Conservation (phyloP, 2,888 invertebrate species). For the Patella depressa region DNA sequence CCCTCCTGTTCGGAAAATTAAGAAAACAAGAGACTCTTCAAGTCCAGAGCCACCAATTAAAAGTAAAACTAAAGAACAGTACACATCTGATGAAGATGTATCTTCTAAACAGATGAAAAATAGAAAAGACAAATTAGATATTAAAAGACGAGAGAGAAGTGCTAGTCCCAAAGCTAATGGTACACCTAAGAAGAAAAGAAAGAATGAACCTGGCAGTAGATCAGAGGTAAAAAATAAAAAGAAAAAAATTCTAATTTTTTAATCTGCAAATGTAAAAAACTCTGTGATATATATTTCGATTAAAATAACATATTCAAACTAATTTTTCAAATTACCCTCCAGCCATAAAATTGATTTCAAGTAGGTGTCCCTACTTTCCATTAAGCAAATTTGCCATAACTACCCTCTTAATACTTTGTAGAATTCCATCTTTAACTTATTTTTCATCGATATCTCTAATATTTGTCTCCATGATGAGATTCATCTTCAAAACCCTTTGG, state of each 20-base stretch:
- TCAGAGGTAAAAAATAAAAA: constrained; percentile 45
- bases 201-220: constrained; percentile 39
- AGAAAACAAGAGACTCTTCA: constrained; percentile 23
- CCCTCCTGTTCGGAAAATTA: constrained; percentile 21
- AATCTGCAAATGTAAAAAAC: background rate
- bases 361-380: too few species aligned
- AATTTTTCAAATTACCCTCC: too few species aligned
- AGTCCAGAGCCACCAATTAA: constrained; percentile 15
- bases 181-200: constrained; percentile 31
- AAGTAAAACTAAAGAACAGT: background rate
- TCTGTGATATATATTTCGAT: background rate
- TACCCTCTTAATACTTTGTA: too few species aligned
- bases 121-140: constrained; percentile 11
- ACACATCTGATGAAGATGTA: background rate
- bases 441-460: too few species aligned
- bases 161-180: constrained; percentile 22
- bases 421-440: too few species aligned
- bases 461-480: too few species aligned
- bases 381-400: too few species aligned
- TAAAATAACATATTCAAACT: background rate
- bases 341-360: too few species aligned
- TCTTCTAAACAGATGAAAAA: constrained; percentile 7
- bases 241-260: background rate
- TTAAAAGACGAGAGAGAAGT: background rate
- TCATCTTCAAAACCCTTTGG: too few species aligned